Evolutionary conservation across 2,888 invertebrate genomes (phyloP).

Genomic region (Elegia similella): DNA sequence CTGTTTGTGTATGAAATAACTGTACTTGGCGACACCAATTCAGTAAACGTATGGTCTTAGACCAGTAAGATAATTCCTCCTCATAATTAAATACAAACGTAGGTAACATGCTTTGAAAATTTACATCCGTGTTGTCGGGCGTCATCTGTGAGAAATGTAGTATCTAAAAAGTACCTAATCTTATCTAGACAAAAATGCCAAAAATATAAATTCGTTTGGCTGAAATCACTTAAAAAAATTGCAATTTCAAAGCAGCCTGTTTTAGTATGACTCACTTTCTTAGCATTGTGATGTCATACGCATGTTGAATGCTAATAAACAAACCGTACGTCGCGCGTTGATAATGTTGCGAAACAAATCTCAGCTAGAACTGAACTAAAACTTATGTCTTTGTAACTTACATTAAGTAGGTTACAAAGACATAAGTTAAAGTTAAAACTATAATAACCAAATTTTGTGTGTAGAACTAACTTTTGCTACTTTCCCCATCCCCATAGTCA

Average conservation of each 20-base stretch:
- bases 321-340: slow-evolving; percentile 40
- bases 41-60: slow-evolving; percentile 49
- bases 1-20: slow-evolving; percentile 76
- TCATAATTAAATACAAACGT: neutral
- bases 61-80: neutral
- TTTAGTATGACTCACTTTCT: slow-evolving; percentile 59
- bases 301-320: slow-evolving; percentile 59
- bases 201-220: slow-evolving; percentile 22
- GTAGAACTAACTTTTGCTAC: too few relatives aligned
- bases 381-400: neutral
- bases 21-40: slow-evolving; percentile 65
- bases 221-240: neutral
- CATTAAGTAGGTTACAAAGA: too few relatives aligned
- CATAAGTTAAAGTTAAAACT: too few relatives aligned
- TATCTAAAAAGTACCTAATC: neutral
- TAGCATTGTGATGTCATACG: slow-evolving; percentile 71
- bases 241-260: neutral
- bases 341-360: slow-evolving; percentile 22
- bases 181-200: neutral
- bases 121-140: slow-evolving; percentile 28
- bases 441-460: too few relatives aligned
- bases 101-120: neutral
- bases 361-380: neutral
- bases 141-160: slow-evolving; percentile 18
- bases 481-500: too few relatives aligned